phyloP scores from a whole-genome alignment of 2,113 vertebrate species.

The Mugil cephalus region DNA sequence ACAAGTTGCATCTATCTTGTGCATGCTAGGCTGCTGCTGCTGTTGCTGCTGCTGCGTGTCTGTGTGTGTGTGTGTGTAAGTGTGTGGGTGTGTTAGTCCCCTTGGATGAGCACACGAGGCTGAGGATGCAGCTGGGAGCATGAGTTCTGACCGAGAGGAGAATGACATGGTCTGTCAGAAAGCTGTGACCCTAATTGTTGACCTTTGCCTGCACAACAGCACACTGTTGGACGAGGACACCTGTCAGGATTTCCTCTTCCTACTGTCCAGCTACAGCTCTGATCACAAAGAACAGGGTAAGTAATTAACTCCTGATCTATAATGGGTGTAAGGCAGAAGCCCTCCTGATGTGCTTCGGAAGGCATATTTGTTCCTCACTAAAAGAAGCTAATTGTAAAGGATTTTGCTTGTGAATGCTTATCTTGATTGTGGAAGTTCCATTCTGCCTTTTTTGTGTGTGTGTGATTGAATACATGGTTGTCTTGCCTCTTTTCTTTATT shows the following conservation, averaged over 20 bases:
- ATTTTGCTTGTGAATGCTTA: background rate
- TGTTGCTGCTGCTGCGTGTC: slow-evolving; percentile 19
- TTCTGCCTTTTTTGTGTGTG: background rate
- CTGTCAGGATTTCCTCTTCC: slow-evolving; percentile 84
- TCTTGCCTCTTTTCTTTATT: background rate
- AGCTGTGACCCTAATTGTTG: slow-evolving; percentile 86
- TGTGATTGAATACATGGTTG: slow-evolving; percentile 1
- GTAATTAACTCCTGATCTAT: slow-evolving; percentile 43
- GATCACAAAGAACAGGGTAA: slow-evolving; percentile 76
- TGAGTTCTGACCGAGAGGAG: slow-evolving; percentile 83
- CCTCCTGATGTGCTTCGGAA: slow-evolving; percentile 7
- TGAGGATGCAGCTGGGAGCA: slow-evolving; percentile 84
- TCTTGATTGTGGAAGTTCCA: background rate
- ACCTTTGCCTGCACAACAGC: slow-evolving; percentile 86
- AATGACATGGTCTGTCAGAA: slow-evolving; percentile 87
- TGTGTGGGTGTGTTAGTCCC: slow-evolving; percentile 68
- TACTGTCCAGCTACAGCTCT: slow-evolving; percentile 75
- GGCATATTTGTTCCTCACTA: background rate
- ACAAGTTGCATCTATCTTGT: slow-evolving; percentile 75
- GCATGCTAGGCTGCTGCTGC: slow-evolving; percentile 49
- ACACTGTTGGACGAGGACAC: slow-evolving; percentile 80
- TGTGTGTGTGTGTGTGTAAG: slow-evolving; percentile 27
- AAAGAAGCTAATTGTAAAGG: background rate
- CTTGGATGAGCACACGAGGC: slow-evolving; percentile 77
- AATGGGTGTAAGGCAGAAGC: slow-evolving; percentile 12